Evolutionary conservation across 2,113 vertebrate genomes (phyloP).

Genomic region (Abramis brama): DNA sequence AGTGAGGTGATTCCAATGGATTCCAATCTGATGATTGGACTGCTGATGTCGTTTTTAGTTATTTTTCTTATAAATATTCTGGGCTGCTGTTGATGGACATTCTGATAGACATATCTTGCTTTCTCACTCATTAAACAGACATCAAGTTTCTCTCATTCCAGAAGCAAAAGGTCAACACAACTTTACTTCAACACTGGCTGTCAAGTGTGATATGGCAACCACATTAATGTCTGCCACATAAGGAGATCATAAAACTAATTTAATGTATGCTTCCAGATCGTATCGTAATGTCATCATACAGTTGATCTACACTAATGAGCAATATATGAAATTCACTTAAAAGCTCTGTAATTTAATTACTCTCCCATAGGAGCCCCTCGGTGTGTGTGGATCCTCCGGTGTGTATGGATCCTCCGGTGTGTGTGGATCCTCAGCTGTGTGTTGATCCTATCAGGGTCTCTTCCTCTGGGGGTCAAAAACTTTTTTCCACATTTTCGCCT

Average conservation of each 20-base stretch:
- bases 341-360: background rate
- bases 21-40: background rate
- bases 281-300: background rate
- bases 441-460: background rate
- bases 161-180: background rate
- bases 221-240: background rate
- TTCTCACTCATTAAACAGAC: background rate
- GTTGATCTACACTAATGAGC: background rate
- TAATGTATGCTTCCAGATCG: background rate
- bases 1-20: background rate
- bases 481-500: conserved; percentile 57
- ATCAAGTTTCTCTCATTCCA: conserved; percentile 2
- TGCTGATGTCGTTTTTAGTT: background rate
- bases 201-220: background rate
- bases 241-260: background rate
- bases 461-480: conserved; percentile 42
- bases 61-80: background rate
- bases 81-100: too few relatives aligned
- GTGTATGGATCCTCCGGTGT: background rate
- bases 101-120: background rate
- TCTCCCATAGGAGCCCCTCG: background rate
- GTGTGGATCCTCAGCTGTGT: background rate
- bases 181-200: background rate
- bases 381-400: too few relatives aligned
- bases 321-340: background rate